A percentile compares a stretch with the other conserved stretches of the same genome.
These are phyloP conservation scores for Sthenelais limicola DNA, from an alignment of 2,888 invertebrate genomes.

Conservation along the genomic window DNA sequence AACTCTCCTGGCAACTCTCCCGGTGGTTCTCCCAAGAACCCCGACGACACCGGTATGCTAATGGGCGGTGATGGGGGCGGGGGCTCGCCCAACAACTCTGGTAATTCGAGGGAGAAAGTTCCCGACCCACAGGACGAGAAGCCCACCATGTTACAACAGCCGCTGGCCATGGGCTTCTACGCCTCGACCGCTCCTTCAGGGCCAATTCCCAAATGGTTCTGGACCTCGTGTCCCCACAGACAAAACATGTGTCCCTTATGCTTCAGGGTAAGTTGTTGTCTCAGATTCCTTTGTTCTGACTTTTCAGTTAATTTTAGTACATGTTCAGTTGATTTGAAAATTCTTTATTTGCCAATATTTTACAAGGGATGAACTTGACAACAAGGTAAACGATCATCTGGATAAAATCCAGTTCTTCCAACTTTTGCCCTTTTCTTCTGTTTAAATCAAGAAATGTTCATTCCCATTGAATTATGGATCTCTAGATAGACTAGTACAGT, in stretches of 20 bases:
- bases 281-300: too few relatives aligned
- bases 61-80: conserved; percentile 11
- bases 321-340: too few relatives aligned
- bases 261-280: conserved; percentile 78
- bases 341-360: too few relatives aligned
- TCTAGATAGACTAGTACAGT: too few relatives aligned
- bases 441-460: too few relatives aligned
- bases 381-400: too few relatives aligned
- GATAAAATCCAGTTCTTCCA: too few relatives aligned
- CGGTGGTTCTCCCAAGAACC: conserved; percentile 44
- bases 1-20: too few relatives aligned
- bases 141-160: conserved; percentile 87
- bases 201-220: conserved; percentile 76
- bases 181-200: conserved; percentile 88
- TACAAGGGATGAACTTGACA: too few relatives aligned
- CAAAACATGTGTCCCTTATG: conserved; percentile 93
- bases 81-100: conserved; percentile 2
- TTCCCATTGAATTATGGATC: too few relatives aligned
- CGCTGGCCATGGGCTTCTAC: conserved; percentile 96
- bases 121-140: conserved; percentile 44
- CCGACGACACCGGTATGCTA: conserved; percentile 44
- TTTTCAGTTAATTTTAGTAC: too few relatives aligned
- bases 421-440: too few relatives aligned
- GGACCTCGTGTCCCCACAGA: conserved; percentile 94
- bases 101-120: neutral